phyloP scores from a whole-genome alignment of 2,888 invertebrate species.

The Eristalis intricaria region DNA sequence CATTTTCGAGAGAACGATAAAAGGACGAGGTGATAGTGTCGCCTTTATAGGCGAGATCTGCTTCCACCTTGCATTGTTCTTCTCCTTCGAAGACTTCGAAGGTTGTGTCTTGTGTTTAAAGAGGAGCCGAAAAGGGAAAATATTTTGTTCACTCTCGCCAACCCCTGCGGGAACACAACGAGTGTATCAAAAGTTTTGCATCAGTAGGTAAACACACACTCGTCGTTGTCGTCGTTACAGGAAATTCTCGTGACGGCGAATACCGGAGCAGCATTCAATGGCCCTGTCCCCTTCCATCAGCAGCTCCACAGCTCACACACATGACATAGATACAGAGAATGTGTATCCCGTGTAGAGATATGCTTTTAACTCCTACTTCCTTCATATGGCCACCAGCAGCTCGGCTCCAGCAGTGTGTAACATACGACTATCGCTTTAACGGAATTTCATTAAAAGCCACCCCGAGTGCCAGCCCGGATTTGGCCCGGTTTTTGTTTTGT shows the following conservation, averaged over 20 bases:
- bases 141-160: background rate
- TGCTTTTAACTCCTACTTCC: slow-evolving; percentile 10
- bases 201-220: slow-evolving; percentile 32
- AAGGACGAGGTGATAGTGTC: background rate
- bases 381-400: background rate
- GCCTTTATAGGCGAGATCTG: background rate
- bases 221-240: background rate
- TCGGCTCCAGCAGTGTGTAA: background rate
- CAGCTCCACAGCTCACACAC: background rate
- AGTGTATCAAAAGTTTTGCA: slow-evolving; percentile 28
- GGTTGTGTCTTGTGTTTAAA: background rate
- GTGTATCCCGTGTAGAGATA: slow-evolving; percentile 19
- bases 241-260: background rate
- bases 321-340: slow-evolving; percentile 20
- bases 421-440: slow-evolving; percentile 17
- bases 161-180: background rate
- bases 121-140: background rate
- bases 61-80: slow-evolving; percentile 2
- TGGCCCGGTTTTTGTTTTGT: slow-evolving; percentile 11
- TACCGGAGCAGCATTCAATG: slow-evolving; percentile 6
- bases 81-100: background rate
- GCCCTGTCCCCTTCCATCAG: background rate
- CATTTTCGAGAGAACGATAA: slow-evolving; percentile 33
- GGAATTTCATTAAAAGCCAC: slow-evolving; percentile 42
- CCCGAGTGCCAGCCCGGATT: slow-evolving; percentile 17